Base-by-base conservation (phyloP, 2,797 vertebrate genomes). In the Botia almorhae region DNA sequence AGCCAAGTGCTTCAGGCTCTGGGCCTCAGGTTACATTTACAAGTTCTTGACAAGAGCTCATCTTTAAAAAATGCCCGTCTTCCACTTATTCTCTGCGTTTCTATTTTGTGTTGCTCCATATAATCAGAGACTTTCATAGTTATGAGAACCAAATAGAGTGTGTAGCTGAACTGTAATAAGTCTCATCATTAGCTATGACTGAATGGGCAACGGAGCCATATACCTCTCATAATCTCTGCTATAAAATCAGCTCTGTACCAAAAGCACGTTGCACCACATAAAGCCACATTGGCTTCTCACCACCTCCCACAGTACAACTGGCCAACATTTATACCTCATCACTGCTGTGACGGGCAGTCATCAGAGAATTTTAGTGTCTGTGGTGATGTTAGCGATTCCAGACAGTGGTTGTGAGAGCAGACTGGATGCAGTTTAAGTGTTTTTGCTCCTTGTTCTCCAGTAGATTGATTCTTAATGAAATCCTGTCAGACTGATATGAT, bases 401-500 rank as follows among this genome's bases (percentile, higher is more conserved):
- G 63, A 64, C 65, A 69, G 39, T 8, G n/a, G 17, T 50, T 0
- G 12, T 23, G 48, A 71, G 46, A 79, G 29, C 48, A 64, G 10
- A 3, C 60, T 79, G 43, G 61, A 60, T 73, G 74, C 7, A 51
- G 60, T 68, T 70, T 64, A 53, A 60, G 58, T 64, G 58, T 55
- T 75, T 68, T 64, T 69, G 61, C 48, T 39, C 53, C 82, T 67
- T 55, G 26, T 80, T 80, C 63, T 82, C 12, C 39, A 36, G 58
- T 78, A 81, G 77, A 86, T 78, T 85, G 83, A 83, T 88, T 84
- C 67, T 64, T 85, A 87, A 84, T 87, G 63, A 85, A 85, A 85
- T 81, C 67, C 80, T 77, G 73, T 78, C 56, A 81, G 64, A 50
- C 81, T 69, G 73, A 85, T 86, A 83, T 85, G 77, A 85, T 85